Evolutionary conservation across 2,113 vertebrate genomes (phyloP).

Genomic region (Phocoena sinus): DNA sequence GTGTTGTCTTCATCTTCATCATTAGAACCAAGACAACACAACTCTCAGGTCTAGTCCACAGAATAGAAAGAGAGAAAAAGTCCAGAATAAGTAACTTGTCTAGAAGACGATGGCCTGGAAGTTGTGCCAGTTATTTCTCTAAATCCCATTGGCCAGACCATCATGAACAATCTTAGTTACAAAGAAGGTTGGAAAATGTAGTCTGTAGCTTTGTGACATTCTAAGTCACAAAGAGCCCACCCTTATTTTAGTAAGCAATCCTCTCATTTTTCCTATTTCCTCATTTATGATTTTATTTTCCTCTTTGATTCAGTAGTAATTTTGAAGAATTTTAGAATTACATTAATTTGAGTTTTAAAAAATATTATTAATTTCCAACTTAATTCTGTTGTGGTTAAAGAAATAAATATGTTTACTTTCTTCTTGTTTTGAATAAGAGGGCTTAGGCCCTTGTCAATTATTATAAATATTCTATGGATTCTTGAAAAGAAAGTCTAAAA

Average conservation of each 20-base stretch:
- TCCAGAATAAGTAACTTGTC: background rate
- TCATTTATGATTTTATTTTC: background rate
- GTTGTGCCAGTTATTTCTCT: background rate
- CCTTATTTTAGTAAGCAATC: background rate
- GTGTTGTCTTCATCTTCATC: background rate
- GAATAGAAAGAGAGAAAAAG: background rate
- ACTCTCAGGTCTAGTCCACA: background rate
- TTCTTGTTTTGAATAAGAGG: background rate
- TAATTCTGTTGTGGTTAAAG: background rate
- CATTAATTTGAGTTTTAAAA: background rate
- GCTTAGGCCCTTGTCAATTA: background rate
- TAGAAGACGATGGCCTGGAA: background rate
- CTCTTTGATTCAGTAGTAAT: background rate
- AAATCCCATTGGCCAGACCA: background rate
- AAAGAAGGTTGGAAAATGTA: background rate
- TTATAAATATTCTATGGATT: background rate
- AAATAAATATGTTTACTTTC: background rate
- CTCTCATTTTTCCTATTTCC: background rate
- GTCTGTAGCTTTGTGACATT: background rate
- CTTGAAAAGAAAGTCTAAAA: background rate
- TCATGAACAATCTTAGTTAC: background rate
- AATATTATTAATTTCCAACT: background rate
- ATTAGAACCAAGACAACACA: background rate
- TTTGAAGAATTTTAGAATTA: background rate
- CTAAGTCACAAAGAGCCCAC: background rate